Evolutionary conservation across 1,140 invertebrate species (phyloP).

Genomic region (Fopius arisanus): DNA sequence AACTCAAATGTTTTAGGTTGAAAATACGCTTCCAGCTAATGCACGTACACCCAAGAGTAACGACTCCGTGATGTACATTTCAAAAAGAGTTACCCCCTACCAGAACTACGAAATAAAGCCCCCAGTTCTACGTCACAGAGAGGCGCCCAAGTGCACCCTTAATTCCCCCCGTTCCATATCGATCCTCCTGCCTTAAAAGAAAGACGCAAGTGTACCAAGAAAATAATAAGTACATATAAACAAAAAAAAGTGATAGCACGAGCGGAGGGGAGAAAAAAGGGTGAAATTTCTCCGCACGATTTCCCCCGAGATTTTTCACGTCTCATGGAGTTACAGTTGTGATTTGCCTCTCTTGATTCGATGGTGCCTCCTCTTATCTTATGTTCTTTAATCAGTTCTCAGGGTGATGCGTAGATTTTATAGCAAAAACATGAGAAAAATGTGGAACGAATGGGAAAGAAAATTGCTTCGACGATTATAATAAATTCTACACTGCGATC

Average conservation of each 20-base stretch:
- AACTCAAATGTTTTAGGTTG: neutral
- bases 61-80: slow-evolving; percentile 13
- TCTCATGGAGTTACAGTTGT: slow-evolving; percentile 4
- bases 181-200: neutral
- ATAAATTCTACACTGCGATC: too few species aligned
- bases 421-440: neutral
- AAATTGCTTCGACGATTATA: neutral
- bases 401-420: neutral
- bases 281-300: neutral
- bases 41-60: slow-evolving; percentile 4
- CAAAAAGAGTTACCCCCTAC: neutral
- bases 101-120: neutral
- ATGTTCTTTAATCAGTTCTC: neutral
- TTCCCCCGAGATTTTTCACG: slow-evolving; percentile 1
- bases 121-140: slow-evolving; percentile 1
- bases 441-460: neutral
- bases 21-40: slow-evolving; percentile 3
- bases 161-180: neutral
- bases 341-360: neutral
- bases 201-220: neutral
- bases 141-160: neutral
- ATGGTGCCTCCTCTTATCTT: neutral
- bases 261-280: neutral
- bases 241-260: neutral
- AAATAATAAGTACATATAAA: neutral